Base-by-base conservation (phyloP, 2,797 vertebrate species). In the Podarcis siculus region DNA sequence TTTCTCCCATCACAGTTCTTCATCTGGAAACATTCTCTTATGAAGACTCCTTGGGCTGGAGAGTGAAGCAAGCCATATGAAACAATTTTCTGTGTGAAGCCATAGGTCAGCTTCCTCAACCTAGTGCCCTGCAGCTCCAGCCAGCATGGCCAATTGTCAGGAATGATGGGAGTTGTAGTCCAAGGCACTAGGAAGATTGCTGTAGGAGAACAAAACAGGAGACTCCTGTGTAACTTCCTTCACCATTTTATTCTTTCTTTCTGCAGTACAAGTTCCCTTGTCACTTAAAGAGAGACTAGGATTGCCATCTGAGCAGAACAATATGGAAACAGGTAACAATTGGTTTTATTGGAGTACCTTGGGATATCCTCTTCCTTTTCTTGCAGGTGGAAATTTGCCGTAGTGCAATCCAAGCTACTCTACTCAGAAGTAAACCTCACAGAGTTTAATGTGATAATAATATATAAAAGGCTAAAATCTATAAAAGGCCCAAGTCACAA, bases 281-380 rank as follows among this genome's bases (percentile, higher is more conserved):
- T 95, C 98, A 86, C 79, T 99, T 49, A 98, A 96, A 90, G 98
- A 98, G 71, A 97, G 98, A 91, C 97, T 99, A 86, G 97, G 98
- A 32, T 89, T 97, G 75, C 93, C 95, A 49, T 75, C 93, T 87
- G 95, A 96, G 3, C 92, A 94, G 76, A 79, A 91, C 87, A 87
- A 82, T 5, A 87, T 93, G 35, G 95, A 95, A 71, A 80, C 95
- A 93, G 97, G 98, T 98, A 96, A 66, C 83, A 67, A 83, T 1
- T 13, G 4, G 0, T 0, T 35, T 9, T 27, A 86, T 45, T 39
- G 0, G 3, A 85, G 39, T 1, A 21, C 17, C 25, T 32, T n/a
- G 30, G 45, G 78, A 76, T 71, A 0, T 2, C 0, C 1, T n/a
- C 30, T 27, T 77, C 61, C 0, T 0, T 55, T 30, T 55, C 2